A percentile compares a stretch with the other conserved stretches of the same genome.
Evolutionary conservation across 2,113 vertebrate genomes (phyloP).

Genomic region (Muntiacus reevesi): DNA sequence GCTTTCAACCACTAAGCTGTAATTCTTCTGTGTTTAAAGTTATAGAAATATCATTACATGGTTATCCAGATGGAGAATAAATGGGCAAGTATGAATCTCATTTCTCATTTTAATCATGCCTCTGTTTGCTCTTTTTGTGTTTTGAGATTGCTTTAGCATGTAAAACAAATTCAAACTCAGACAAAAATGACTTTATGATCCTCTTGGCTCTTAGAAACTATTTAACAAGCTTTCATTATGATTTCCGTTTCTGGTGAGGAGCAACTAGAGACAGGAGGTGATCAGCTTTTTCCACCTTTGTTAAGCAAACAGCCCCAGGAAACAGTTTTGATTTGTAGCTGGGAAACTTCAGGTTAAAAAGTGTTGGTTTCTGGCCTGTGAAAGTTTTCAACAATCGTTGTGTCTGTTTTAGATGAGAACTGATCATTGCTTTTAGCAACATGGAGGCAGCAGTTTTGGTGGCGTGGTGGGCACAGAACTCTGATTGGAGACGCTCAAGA

Average conservation of each 20-base stretch:
- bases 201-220: background rate
- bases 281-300: background rate
- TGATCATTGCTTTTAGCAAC: background rate
- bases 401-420: background rate
- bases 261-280: background rate
- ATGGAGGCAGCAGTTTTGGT: background rate
- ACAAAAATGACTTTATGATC: background rate
- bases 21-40: background rate
- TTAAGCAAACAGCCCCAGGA: background rate
- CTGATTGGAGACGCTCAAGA: background rate
- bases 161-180: constrained; percentile 1
- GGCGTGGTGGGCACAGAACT: background rate
- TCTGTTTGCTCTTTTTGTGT: background rate
- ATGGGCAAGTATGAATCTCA: background rate
- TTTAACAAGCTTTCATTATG: background rate
- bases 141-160: background rate
- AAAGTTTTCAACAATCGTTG: background rate
- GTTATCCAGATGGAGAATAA: background rate
- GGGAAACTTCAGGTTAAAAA: background rate
- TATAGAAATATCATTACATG: background rate
- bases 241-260: background rate
- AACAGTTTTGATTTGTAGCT: background rate
- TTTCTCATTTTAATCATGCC: constrained; percentile 11
- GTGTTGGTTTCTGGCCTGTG: background rate
- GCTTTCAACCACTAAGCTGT: background rate